Evolutionary conservation across 2,888 invertebrate genomes (phyloP), one percentile per base, ranked within the genome.

Genomic region (Hirtodrosophila confusa): DNA sequence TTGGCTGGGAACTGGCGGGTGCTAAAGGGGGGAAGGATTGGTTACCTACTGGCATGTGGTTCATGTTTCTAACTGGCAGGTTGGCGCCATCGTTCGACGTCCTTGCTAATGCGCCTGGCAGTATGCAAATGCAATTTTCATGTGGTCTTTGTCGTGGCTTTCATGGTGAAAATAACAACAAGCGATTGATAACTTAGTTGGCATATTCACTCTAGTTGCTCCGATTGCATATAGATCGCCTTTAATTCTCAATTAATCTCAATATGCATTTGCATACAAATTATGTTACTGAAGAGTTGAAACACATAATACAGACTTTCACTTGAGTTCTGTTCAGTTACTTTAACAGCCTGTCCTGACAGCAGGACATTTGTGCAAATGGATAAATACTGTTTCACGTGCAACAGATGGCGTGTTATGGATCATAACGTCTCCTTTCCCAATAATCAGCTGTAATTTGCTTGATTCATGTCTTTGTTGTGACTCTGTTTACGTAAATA

Each of bases 121-220:
- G 29, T 75, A 85, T 87, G 84, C 86, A 84, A 84, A 84, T 84
- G 79, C 65, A 79, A 82, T 85, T 82, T 74, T 58, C 53, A 65
- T 66, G 48, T 51, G 73, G 53, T 60, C 40, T 36, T 61, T 57
- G 65, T 12, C 36, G 29, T 41, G 40, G 36, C 35, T 58, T 57
- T 50, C 49, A 45, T 41, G 50, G 29, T 70, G 58, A 27, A 43
- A 61, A 65, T 55, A 72, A 53, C 47, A 58, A 39, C 48, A 50
- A 40, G 60, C 60, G 48, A 48, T 58, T 71, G 53, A 56, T 75
- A 69, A 55, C 60, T 54, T 24, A 47, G 43, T 68, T 67, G 48
- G 55, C 53, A 49, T 9, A 8, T n/a, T 51, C 41, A 49, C 24
- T 39, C 5, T n/a, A 35, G 24, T 55, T 49, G n/a, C 2, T 10